Base-by-base conservation (phyloP, 1,140 invertebrate species). In the Drosophila littoralis region DNA sequence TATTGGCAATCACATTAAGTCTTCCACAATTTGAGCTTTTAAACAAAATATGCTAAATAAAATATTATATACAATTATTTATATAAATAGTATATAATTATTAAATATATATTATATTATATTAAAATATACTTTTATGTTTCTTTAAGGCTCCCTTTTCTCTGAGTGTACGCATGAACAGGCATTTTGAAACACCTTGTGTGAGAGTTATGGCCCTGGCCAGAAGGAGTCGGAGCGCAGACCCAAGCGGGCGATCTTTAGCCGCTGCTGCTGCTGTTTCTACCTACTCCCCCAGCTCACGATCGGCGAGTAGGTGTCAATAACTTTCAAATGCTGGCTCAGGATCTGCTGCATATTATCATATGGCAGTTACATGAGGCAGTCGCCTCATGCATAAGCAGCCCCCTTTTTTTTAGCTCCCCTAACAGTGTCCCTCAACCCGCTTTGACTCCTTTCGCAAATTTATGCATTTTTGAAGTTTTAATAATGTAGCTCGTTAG, bases 401-500 rank as follows among this genome's bases (percentile, higher is more conserved):
- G 22, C 36, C 36, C 10, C 15, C 9, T 28, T 28, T 28, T 28
- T 28, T 28, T 28, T 5, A 28, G n/a, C 33, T 6, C 10, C 48
- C 22, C 22, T 28, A 28, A 28, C 22, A 28, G 22, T 28, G 5
- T 8, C 43, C 13, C 28, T 45, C 43, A 8, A 22, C 45, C 42
- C 69, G 38, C 45, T 66, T 32, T 55, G 55, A 17, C 67, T 63
- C 54, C 32, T 32, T 54, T 59, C 32, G 48, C 54, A 89, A 89
- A 89, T 89, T 89, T 89, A 89, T 89, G 84, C 84, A 89, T 90
- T 89, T 89, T 81, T 89, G 75, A 89, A 89, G 81, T 89, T 89
- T 89, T 89, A 89, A 89, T 89, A 89, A 89, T 89, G 85, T 84
- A 90, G 85, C 84, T 89, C 84, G 84, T 89, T 89, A 89, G 84